Evolutionary conservation across 2,797 vertebrate species (phyloP), one percentile per base, ranked within the genome.

Genomic region (Aulostomus chinensis): DNA sequence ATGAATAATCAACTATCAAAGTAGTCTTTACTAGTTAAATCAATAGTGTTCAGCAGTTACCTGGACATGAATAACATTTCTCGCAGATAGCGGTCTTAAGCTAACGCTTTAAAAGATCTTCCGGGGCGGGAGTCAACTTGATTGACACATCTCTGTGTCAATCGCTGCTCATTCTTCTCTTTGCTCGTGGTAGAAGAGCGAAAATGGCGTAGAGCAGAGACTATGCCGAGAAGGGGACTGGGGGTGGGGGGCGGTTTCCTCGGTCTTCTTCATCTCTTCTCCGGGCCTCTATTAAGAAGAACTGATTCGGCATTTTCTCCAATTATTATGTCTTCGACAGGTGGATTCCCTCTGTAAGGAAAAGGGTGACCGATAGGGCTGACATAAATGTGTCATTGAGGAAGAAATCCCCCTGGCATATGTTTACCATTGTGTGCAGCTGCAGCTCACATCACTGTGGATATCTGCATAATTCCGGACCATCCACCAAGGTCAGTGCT

Each of bases 161-260:
- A 62, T 75, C 54, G 5, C 0, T 9, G 24, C 12, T 0, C 16
- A 31, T n/a, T n/a, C 39, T 40, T 20, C 53, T 31, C 33, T 30
- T 31, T 11, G 20, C 48, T 68, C 36, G 71, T 66, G 51, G 69
- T 67, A 70, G 42, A 60, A 53, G 57, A 62, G 54, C 40, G 53
- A 88, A 86, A 65, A 90, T 89, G 88, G 87, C 87, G 88, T 83
- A 81, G 76, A 62, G 29, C 9, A 41, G 58, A 80, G 66, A 64
- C 30, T 41, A 51, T 12, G 22, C 34, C 46, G 63, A 49, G 54
- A 47, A 29, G 36, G 40, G 73, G 81, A 45, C 68, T 73, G 68
- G 52, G 45, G 56, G 75, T 76, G n/a, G n/a, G n/a, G n/a, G n/a
- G n/a, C n/a, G n/a, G n/a, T n/a, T n/a, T 35, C 68, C 43, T 72